These are phyloP conservation scores for Microdon myrmicae DNA, from an alignment of 2,888 invertebrate genomes.

Conservation along the genomic window DNA sequence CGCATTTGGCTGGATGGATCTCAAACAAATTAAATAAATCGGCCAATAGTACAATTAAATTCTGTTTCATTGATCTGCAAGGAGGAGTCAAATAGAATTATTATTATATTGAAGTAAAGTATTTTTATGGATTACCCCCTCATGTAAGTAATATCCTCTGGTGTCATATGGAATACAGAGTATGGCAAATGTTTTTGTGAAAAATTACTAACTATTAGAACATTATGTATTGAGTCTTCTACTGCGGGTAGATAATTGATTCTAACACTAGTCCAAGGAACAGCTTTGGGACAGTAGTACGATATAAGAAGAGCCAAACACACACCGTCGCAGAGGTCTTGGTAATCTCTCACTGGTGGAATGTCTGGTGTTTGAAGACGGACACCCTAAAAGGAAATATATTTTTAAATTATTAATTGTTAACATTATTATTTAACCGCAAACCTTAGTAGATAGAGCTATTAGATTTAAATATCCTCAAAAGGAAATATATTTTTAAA, in stretches of 20 bases:
- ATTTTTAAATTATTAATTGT: too few relatives aligned
- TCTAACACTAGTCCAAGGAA: slow-evolving; percentile 77
- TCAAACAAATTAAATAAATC: slow-evolving; percentile 94
- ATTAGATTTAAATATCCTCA: too few relatives aligned
- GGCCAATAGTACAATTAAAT: slow-evolving; percentile 89
- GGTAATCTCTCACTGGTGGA: slow-evolving; percentile 80
- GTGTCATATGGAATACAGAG: slow-evolving; percentile 91
- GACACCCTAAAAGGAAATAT: slow-evolving; percentile 68
- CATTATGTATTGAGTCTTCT: slow-evolving; percentile 88
- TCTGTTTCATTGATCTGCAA: slow-evolving; percentile 88
- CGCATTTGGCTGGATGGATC: slow-evolving; percentile 90
- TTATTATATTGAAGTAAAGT: neutral
- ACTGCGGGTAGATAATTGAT: slow-evolving; percentile 67
- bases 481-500: too few relatives aligned
- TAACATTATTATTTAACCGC: too few relatives aligned
- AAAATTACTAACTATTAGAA: slow-evolving; percentile 87
- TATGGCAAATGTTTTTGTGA: slow-evolving; percentile 86
- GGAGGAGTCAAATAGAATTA: slow-evolving; percentile 15
- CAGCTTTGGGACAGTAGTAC: slow-evolving; percentile 87
- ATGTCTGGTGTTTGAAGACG: slow-evolving; percentile 70
- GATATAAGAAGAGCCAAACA: slow-evolving; percentile 87
- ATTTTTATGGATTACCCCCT: slow-evolving; percentile 73
- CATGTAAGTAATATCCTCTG: slow-evolving; percentile 96
- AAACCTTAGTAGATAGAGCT: too few relatives aligned
- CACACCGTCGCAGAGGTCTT: slow-evolving; percentile 91